Percentiles rank a stretch among this genome's conserved stretches.
These are phyloP conservation scores for Hypomecis atomaria DNA, from an alignment of 2,888 invertebrate genomes.

Conservation along the genomic window DNA sequence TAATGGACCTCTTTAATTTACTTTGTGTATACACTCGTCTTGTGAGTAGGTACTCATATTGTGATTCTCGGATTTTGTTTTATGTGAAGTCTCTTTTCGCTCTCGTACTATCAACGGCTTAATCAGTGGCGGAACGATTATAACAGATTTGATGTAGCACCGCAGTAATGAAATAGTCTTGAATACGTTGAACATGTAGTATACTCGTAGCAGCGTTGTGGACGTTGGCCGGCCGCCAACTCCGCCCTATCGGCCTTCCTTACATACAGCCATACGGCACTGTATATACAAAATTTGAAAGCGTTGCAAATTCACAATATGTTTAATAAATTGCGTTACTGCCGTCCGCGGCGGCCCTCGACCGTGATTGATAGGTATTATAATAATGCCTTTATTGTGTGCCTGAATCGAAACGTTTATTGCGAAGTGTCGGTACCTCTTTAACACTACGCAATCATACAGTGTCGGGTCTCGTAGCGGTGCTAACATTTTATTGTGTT, in stretches of 20 bases:
- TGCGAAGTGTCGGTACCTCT: constrained; percentile 38
- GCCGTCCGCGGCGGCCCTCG: constrained; percentile 38
- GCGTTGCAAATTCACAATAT: constrained; percentile 59
- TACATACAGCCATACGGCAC: constrained; percentile 38
- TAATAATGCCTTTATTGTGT: constrained; percentile 40
- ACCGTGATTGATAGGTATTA: constrained; percentile 44
- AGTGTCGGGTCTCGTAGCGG: constrained; percentile 23
- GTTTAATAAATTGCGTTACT: constrained; percentile 48
- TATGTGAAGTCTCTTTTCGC: background rate
- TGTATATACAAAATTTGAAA: constrained; percentile 56
- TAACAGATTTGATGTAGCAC: constrained; percentile 40
- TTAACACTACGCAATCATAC: constrained; percentile 24
- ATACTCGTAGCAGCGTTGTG: constrained; percentile 42
- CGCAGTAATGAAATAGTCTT: constrained; percentile 55
- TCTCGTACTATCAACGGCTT: constrained; percentile 8
- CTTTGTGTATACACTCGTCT: background rate
- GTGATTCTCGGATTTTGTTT: constrained; percentile 1
- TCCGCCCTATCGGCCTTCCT: constrained; percentile 47
- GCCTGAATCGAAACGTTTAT: constrained; percentile 37
- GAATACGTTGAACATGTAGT: constrained; percentile 62
- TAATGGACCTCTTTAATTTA: constrained; percentile 9
- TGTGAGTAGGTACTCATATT: background rate
- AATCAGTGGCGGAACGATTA: constrained; percentile 28
- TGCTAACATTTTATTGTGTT: constrained; percentile 22
- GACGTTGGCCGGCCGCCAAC: constrained; percentile 58